A percentile compares a stretch with the other conserved stretches of the same genome.
Evolutionary conservation across 2,113 vertebrate genomes (phyloP).

Genomic region (Nibea coibor): DNA sequence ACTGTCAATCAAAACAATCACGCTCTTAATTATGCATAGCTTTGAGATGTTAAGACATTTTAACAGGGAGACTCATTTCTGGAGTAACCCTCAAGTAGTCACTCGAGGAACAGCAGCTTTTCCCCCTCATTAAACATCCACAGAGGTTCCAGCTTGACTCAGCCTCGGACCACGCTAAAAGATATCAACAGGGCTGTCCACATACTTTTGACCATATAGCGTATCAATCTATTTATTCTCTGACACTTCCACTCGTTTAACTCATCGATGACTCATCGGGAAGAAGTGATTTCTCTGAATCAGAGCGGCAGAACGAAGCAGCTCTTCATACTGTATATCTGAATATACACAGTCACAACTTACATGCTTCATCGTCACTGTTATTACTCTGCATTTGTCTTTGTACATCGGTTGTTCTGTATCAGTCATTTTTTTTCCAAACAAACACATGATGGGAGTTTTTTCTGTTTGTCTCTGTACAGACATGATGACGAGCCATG

Average conservation of each 20-base stretch:
- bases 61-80: too few relatives aligned
- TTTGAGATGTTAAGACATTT: too few relatives aligned
- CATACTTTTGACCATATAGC: not conserved
- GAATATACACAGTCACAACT: not conserved
- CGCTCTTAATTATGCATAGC: too few relatives aligned
- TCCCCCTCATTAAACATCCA: too few relatives aligned
- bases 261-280: slow-evolving; percentile 40
- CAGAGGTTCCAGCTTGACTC: too few relatives aligned
- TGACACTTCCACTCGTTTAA: slow-evolving; percentile 5
- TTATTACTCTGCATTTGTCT: not conserved
- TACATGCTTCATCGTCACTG: not conserved
- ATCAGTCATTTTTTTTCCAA: not conserved
- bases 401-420: not conserved
- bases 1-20: too few relatives aligned
- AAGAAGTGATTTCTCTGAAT: slow-evolving; percentile 41
- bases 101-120: too few relatives aligned
- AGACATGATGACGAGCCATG: not conserved
- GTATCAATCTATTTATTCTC: slow-evolving; percentile 7
- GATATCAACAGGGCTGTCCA: not conserved
- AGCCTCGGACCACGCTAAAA: not conserved
- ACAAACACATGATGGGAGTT: not conserved
- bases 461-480: not conserved
- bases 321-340: not conserved
- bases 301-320: slow-evolving; percentile 9
- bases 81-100: too few relatives aligned